A percentile compares a stretch with the other conserved stretches of the same genome.
Conservation (phyloP, 2,113 vertebrate species). For the Bagarius yarrelli region DNA sequence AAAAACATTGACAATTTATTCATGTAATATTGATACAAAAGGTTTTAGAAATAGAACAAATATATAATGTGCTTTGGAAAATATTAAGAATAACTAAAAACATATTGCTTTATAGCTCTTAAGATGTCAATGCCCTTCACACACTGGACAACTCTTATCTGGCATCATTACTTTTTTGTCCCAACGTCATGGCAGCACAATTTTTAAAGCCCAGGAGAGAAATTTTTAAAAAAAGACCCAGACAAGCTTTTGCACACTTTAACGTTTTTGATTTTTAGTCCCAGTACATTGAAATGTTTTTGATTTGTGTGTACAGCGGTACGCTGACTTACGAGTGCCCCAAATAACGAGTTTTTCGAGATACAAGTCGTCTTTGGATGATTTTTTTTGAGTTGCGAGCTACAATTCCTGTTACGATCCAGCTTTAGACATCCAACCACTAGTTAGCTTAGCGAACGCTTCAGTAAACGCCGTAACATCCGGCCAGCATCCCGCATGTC, state of each 20-base stretch:
- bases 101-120: background rate
- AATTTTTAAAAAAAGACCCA: background rate
- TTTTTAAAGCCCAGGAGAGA: background rate
- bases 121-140: conserved; percentile 3
- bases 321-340: too few relatives aligned
- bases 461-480: too few relatives aligned
- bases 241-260: background rate
- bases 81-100: background rate
- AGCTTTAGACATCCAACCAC: too few relatives aligned
- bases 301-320: background rate
- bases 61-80: background rate
- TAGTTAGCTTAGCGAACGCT: too few relatives aligned
- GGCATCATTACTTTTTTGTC: background rate
- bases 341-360: too few relatives aligned
- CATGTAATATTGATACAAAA: background rate
- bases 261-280: background rate
- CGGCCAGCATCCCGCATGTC: too few relatives aligned
- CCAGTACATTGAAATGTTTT: background rate
- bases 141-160: conserved; percentile 11
- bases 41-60: background rate
- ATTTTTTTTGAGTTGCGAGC: too few relatives aligned
- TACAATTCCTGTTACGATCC: too few relatives aligned
- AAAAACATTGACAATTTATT: conserved; percentile 51
- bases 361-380: too few relatives aligned
- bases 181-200: background rate